Evolutionary conservation across 2,888 invertebrate species (phyloP).

Genomic region (Pardosa pseudoannulata): DNA sequence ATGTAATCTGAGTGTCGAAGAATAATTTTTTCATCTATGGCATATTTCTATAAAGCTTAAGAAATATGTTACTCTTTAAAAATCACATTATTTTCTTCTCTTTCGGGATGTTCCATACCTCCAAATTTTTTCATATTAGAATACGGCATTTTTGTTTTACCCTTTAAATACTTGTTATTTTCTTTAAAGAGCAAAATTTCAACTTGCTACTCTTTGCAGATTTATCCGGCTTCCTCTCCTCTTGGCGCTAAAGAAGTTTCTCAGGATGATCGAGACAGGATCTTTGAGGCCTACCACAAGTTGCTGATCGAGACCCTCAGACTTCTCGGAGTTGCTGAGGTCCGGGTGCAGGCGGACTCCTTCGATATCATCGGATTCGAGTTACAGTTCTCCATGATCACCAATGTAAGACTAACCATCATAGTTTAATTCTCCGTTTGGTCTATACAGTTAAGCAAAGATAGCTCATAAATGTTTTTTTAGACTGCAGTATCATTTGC

Average conservation of each 20-base stretch:
- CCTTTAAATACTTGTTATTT: too few species aligned
- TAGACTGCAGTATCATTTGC: too few species aligned
- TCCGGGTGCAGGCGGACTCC: constrained; percentile 59
- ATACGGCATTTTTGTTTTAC: too few species aligned
- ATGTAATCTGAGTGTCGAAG: too few species aligned
- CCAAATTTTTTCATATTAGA: too few species aligned
- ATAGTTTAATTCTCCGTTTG: not conserved
- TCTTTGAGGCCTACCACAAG: constrained; percentile 68
- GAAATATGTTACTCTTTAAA: too few species aligned
- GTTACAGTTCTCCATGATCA: constrained; percentile 63
- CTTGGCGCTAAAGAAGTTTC: constrained; percentile 57
- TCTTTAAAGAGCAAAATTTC: too few species aligned
- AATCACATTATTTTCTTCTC: too few species aligned
- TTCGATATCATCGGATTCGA: constrained; percentile 70
- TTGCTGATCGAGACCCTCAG: constrained; percentile 53
- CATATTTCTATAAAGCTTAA: too few species aligned
- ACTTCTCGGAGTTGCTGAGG: constrained; percentile 51
- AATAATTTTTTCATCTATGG: too few species aligned
- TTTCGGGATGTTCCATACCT: too few species aligned
- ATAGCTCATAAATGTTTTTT: too few species aligned
- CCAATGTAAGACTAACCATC: constrained; percentile 46
- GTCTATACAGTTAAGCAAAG: not conserved
- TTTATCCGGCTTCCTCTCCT: constrained; percentile 58
- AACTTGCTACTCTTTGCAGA: constrained; percentile 20
- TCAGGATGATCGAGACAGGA: constrained; percentile 31